Percentiles rank a stretch among this genome's conserved stretches.
These are phyloP conservation scores for Thera obeliscata DNA, from an alignment of 2,888 invertebrate genomes.

Conservation along the genomic window DNA sequence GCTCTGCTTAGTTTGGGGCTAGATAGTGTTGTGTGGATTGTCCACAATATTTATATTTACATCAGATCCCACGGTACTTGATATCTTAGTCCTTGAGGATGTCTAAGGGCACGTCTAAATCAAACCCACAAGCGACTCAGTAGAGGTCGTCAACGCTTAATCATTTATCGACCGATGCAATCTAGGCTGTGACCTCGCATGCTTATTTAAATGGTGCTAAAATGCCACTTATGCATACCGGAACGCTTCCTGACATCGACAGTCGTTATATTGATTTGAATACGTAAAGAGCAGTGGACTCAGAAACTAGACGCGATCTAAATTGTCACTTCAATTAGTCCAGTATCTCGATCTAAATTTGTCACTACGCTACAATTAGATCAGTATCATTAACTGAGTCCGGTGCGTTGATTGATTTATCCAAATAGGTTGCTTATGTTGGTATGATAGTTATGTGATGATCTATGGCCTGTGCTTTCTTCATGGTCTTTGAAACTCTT, in stretches of 20 bases:
- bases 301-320: too few relatives aligned
- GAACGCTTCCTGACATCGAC: conserved; percentile 11
- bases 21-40: too few relatives aligned
- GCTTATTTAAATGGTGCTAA: conserved; percentile 31
- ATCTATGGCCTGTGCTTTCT: too few relatives aligned
- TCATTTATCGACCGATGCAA: conserved; percentile 30
- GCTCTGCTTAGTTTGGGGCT: too few relatives aligned
- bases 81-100: not conserved
- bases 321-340: too few relatives aligned
- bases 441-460: too few relatives aligned
- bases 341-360: not conserved
- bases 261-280: conserved; percentile 1
- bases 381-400: not conserved
- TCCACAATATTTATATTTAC: too few relatives aligned
- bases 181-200: conserved; percentile 35
- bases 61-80: not conserved
- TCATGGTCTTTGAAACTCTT: too few relatives aligned
- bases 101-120: not conserved
- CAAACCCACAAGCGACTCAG: not conserved
- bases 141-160: conserved; percentile 15
- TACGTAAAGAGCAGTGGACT: not conserved
- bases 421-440: not conserved
- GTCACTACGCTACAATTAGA: not conserved
- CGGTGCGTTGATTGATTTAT: not conserved
- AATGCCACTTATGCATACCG: conserved; percentile 6